Conservation (phyloP, 2,888 invertebrate species). For the Leuctra nigra region DNA sequence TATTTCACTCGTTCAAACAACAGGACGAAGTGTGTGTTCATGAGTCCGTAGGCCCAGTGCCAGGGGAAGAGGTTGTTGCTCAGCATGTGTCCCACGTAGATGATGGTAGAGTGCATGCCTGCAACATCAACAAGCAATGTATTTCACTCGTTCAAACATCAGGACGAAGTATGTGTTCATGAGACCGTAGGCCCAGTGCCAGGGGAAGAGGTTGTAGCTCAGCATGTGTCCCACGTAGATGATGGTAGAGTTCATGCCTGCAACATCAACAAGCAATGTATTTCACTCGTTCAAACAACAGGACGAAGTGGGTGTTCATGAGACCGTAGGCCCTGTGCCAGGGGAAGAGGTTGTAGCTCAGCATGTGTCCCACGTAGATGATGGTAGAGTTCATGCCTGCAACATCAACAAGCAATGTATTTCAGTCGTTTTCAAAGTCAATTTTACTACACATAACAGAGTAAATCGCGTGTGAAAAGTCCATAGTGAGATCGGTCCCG, state of each 20-base stretch:
- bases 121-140: too few species aligned
- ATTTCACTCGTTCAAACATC: too few species aligned
- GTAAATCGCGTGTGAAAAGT: too few species aligned
- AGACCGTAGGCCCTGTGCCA: constrained; percentile 66
- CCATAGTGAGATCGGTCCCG: too few species aligned
- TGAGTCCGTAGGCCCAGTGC: constrained; percentile 62
- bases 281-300: too few species aligned
- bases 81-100: constrained; percentile 81
- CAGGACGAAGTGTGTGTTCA: constrained; percentile 65
- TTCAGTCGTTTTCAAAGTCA: too few species aligned
- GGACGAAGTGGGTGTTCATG: constrained; percentile 67
- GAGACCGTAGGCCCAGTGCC: constrained; percentile 62
- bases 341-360: constrained; percentile 71
- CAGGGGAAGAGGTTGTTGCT: constrained; percentile 74
- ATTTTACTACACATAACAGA: too few species aligned
- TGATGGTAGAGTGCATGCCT: constrained; percentile 87
- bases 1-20: too few species aligned
- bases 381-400: constrained; percentile 86
- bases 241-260: constrained; percentile 86
- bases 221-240: constrained; percentile 83
- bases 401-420: too few species aligned
- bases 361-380: constrained; percentile 78
- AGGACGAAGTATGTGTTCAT: constrained; percentile 68
- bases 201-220: constrained; percentile 70
- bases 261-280: too few species aligned